Base-by-base conservation (phyloP, 2,888 invertebrate genomes). In the Cryptus viduatorius region DNA sequence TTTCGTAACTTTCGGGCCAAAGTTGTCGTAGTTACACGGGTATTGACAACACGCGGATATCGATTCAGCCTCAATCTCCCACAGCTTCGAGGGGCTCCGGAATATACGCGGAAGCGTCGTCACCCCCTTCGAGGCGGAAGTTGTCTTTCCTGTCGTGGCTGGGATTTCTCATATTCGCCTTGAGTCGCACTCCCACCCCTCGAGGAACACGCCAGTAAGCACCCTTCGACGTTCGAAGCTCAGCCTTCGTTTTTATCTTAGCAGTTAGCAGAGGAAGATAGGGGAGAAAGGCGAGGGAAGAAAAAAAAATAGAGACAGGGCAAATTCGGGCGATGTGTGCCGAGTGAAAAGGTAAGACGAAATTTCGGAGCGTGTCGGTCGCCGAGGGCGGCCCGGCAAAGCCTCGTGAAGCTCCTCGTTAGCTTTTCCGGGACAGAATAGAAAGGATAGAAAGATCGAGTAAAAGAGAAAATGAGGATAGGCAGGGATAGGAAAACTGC, bases 301-400 rank as follows among this genome's bases (percentile, higher is more conserved):
- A 69, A 31, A 37, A 2, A 8, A 59, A 12, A 69, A 31, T 19
- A 0, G 50, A 53, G 56, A 14, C 42, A 50, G 67, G 10, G 31
- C 14, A 59, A 31, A 29, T 46, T 12, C 59, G 67, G 12, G 19
- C 31, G 16, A 29, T 61, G n/a, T 7, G 37, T 37, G 29, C 48
- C 14, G 69, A 65, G 61, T 50, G 46, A 75, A 72, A 61, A 79
- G 50, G 67, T 72, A 72, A 77, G 72, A 50, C 29, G 65, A 79
- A 72, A 76, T 83, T 67, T 48, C 42, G 83, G n/a, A 80, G 44
- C 72, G 42, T 76, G 78, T 56, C 50, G 56, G 78, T 64, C 19
- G 50, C 31, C 64, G 48, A 16, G 14, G 42, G 50, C 72, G 50
- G n/a, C 56, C 46, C 64, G 67, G 50, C n/a, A 65, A 76, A 80